phyloP scores from a whole-genome alignment of 2,113 vertebrate species.

The Perca flavescens region DNA sequence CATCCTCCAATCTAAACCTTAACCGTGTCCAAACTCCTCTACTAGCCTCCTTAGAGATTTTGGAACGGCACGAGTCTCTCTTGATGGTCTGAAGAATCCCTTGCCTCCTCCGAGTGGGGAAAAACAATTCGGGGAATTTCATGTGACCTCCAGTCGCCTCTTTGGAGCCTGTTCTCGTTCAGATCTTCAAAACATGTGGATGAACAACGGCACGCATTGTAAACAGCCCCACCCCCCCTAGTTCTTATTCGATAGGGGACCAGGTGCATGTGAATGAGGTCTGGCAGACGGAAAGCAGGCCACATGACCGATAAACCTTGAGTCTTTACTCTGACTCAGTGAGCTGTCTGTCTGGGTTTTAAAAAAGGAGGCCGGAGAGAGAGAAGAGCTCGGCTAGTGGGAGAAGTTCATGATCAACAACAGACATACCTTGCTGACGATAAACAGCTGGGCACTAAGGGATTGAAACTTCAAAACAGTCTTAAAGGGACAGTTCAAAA shows the following conservation, averaged over 20 bases:
- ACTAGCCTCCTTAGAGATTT: not conserved
- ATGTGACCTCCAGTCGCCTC: conserved; percentile 40
- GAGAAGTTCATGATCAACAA: conserved; percentile 48
- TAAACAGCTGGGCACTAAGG: conserved; percentile 28
- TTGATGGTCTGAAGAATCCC: conserved; percentile 16
- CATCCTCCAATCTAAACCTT: not conserved
- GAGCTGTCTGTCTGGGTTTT: conserved; percentile 18
- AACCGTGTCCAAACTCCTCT: not conserved
- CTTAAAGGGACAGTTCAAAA: not conserved
- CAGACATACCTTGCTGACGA: not conserved
- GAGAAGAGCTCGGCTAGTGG: conserved; percentile 17
- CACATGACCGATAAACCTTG: conserved; percentile 40
- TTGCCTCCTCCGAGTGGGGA: not conserved
- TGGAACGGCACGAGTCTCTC: not conserved
- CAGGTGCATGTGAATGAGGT: conserved; percentile 41
- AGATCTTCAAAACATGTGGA: conserved; percentile 52
- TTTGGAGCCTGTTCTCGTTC: conserved; percentile 20
- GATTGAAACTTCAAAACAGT: not conserved
- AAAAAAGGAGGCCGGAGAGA: not conserved
- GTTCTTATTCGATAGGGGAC: not conserved
- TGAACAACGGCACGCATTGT: conserved; percentile 39
- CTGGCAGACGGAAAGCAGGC: conserved; percentile 60
- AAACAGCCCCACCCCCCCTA: not conserved
- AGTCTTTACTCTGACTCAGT: conserved; percentile 33
- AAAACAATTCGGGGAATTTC: conserved; percentile 68